Conservation (phyloP, 2,888 invertebrate genomes). For the Marasmarcha lunaedactyla region DNA sequence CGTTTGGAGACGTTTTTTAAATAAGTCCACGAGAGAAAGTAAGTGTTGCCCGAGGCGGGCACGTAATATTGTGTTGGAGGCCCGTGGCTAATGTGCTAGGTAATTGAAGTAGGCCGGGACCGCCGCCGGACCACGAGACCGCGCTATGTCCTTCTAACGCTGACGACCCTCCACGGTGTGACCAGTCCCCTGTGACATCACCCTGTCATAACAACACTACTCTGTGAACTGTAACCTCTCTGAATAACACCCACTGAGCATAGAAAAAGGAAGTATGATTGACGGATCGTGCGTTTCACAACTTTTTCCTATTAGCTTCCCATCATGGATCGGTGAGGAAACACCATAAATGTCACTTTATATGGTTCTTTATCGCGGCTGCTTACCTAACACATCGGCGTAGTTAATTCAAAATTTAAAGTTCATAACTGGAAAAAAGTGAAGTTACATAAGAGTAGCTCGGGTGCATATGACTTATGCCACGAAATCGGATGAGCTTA, state of each 20-base stretch:
- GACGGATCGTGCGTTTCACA: conserved; percentile 4
- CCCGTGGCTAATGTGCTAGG: too few species aligned
- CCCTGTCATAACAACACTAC: conserved; percentile 1
- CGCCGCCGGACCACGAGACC: not conserved
- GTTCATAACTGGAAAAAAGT: conserved; percentile 24
- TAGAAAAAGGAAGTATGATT: conserved; percentile 3
- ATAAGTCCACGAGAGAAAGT: conserved; percentile 64
- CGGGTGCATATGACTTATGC: conserved; percentile 40
- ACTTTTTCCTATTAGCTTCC: not conserved
- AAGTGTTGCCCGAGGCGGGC: conserved; percentile 33
- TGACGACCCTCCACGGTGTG: too few species aligned
- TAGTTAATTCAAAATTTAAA: conserved; percentile 8
- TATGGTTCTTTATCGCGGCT: conserved; percentile 19
- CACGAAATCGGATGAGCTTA: conserved; percentile 33
- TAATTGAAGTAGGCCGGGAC: conserved; percentile 3
- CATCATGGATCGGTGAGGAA: not conserved
- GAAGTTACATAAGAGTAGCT: conserved; percentile 42
- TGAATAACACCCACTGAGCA: conserved; percentile 4
- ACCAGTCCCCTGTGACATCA: too few species aligned
- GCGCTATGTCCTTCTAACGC: not conserved
- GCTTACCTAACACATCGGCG: conserved; percentile 21
- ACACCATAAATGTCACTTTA: conserved; percentile 6
- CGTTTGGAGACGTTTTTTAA: conserved; percentile 62
- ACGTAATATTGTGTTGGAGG: conserved; percentile 25
- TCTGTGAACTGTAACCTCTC: conserved; percentile 3